phyloP scores from a whole-genome alignment of 2,113 vertebrate species.

The Romanogobio albipinnatus region DNA sequence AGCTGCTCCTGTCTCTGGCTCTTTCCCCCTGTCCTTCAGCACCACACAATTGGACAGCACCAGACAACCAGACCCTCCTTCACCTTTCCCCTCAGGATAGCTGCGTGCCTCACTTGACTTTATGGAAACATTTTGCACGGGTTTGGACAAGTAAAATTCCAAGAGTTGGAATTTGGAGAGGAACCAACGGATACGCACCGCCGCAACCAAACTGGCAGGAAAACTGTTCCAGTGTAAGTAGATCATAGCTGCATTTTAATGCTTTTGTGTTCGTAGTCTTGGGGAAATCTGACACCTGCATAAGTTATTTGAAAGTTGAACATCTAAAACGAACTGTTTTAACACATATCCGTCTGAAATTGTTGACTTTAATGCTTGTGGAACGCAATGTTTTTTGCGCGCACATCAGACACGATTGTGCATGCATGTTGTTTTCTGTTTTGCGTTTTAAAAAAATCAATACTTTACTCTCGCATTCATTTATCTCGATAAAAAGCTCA shows the following conservation, averaged over 20 bases:
- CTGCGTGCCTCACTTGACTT: slow-evolving; percentile 48
- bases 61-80: slow-evolving; percentile 65
- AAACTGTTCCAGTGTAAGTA: slow-evolving; percentile 70
- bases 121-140: slow-evolving; percentile 67
- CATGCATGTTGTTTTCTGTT: not conserved
- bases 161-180: slow-evolving; percentile 67
- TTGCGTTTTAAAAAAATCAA: not conserved
- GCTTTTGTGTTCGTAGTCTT: not conserved
- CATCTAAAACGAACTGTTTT: not conserved
- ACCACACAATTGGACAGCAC: slow-evolving; percentile 78
- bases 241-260: slow-evolving; percentile 2
- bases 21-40: slow-evolving; percentile 75
- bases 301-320: not conserved
- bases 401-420: not conserved
- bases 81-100: slow-evolving; percentile 66
- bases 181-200: slow-evolving; percentile 57
- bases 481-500: not conserved
- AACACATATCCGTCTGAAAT: not conserved
- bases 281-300: not conserved
- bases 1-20: slow-evolving; percentile 70
- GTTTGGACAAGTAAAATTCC: slow-evolving; percentile 57
- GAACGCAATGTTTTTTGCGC: not conserved
- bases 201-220: slow-evolving; percentile 47
- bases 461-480: not conserved
- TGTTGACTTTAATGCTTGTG: not conserved